phyloP scores from a whole-genome alignment of 2,888 invertebrate genomes.

The Euplexia lucipara region DNA sequence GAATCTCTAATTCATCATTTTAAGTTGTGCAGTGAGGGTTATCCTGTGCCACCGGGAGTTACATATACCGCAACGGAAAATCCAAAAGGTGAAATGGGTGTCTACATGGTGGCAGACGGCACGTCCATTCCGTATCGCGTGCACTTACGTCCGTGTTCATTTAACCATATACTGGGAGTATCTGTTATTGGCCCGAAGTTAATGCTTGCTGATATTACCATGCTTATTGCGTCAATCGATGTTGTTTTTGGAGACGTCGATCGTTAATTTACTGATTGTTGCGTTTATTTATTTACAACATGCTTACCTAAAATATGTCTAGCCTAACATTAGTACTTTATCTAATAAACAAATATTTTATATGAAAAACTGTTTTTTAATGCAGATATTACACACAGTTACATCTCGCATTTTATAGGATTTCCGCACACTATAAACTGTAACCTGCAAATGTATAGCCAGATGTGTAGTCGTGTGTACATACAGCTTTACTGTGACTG shows the following conservation, averaged over 20 bases:
- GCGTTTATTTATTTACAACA: background rate
- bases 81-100: conserved; percentile 97
- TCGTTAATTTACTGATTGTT: conserved; percentile 78
- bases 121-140: conserved; percentile 94
- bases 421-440: too few species aligned
- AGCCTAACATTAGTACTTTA: background rate
- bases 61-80: conserved; percentile 95
- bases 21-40: conserved; percentile 96
- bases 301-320: too few species aligned
- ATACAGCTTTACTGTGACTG: too few species aligned
- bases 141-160: conserved; percentile 91
- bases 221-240: conserved; percentile 93
- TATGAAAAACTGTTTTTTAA: too few species aligned
- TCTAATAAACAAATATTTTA: too few species aligned
- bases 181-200: conserved; percentile 91
- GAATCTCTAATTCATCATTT: conserved; percentile 97
- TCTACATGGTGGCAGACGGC: conserved; percentile 97
- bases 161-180: conserved; percentile 92
- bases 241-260: conserved; percentile 92
- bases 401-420: conserved; percentile 2
- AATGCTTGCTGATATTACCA: conserved; percentile 95
- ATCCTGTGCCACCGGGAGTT: conserved; percentile 95
- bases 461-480: too few species aligned
- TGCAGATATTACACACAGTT: background rate
- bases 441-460: too few species aligned